phyloP scores from a whole-genome alignment of 2,888 invertebrate species.

The Hyles lineata region DNA sequence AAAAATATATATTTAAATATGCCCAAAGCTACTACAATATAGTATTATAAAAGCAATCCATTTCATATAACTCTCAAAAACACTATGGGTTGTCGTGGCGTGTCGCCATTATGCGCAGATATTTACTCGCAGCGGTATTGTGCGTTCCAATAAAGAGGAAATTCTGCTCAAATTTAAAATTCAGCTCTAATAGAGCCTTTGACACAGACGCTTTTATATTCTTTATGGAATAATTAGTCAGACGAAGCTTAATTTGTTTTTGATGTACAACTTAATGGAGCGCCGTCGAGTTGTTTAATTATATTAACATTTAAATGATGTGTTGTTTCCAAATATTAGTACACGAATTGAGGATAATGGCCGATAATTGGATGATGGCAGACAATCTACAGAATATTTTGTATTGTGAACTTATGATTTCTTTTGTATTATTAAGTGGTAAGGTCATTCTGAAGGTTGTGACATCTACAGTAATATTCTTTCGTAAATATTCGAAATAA shows the following conservation, averaged over 20 bases:
- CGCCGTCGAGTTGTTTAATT: slow-evolving; percentile 6
- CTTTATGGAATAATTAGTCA: slow-evolving; percentile 22
- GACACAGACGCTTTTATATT: slow-evolving; percentile 19
- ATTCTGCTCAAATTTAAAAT: slow-evolving; percentile 27
- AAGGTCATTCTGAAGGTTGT: too few species aligned
- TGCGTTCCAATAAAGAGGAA: slow-evolving; percentile 22
- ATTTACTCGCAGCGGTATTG: slow-evolving; percentile 1
- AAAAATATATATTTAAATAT: too few species aligned
- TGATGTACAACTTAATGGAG: slow-evolving; percentile 5
- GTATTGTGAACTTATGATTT: too few species aligned
- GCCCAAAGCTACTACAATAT: too few species aligned
- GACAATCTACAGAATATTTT: too few species aligned
- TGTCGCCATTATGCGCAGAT: background rate
- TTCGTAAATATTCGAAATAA: too few species aligned
- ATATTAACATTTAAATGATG: too few species aligned
- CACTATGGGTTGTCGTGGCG: background rate
- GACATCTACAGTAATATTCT: too few species aligned
- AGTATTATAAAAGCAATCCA: background rate
- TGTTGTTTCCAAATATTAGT: too few species aligned
- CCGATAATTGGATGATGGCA: too few species aligned
- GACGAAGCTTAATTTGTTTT: slow-evolving; percentile 10
- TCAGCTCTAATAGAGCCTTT: slow-evolving; percentile 25
- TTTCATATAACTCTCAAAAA: background rate
- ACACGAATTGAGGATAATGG: too few species aligned
- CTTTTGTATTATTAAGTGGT: too few species aligned